Evolutionary conservation across 2,888 invertebrate genomes (phyloP).

Genomic region (Punctoribates punctum): DNA sequence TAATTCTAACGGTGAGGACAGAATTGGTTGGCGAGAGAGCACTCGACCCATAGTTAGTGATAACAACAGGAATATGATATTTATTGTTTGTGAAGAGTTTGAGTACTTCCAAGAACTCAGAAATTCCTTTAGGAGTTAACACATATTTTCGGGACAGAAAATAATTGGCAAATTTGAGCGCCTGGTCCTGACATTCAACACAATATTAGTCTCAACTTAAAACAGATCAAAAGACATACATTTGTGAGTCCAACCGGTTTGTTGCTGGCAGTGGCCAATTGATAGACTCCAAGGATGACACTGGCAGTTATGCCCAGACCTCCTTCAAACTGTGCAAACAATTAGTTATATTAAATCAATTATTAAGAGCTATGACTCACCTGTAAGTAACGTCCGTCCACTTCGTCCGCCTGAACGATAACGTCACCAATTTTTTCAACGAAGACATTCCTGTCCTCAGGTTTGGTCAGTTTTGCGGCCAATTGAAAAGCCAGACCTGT

Average conservation of each 20-base stretch:
- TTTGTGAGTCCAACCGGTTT: constrained; percentile 66
- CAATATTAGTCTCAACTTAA: constrained; percentile 2
- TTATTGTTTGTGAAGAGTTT: constrained; percentile 66
- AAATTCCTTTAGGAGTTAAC: constrained; percentile 76
- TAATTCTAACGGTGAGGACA: constrained; percentile 59
- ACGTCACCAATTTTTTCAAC: constrained; percentile 81
- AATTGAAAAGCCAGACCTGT: constrained; percentile 51
- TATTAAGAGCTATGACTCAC: constrained; percentile 50
- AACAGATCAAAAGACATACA: constrained; percentile 13
- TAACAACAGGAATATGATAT: constrained; percentile 74
- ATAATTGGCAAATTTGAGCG: constrained; percentile 83
- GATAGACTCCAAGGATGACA: constrained; percentile 63
- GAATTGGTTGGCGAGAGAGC: constrained; percentile 72
- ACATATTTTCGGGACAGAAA: constrained; percentile 83
- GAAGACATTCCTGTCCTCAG: constrained; percentile 52
- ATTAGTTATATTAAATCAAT: constrained; percentile 60
- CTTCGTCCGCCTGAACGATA: constrained; percentile 92
- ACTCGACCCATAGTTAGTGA: constrained; percentile 72
- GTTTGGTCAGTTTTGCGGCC: constrained; percentile 67
- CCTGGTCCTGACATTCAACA: constrained; percentile 62
- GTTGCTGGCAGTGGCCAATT: constrained; percentile 62
- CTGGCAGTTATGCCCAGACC: constrained; percentile 65
- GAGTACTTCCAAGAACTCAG: constrained; percentile 73
- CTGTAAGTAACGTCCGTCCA: constrained; percentile 70
- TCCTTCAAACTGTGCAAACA: constrained; percentile 64